Evolutionary conservation across 2,113 vertebrate genomes (phyloP).

Genomic region (Psophia crepitans): DNA sequence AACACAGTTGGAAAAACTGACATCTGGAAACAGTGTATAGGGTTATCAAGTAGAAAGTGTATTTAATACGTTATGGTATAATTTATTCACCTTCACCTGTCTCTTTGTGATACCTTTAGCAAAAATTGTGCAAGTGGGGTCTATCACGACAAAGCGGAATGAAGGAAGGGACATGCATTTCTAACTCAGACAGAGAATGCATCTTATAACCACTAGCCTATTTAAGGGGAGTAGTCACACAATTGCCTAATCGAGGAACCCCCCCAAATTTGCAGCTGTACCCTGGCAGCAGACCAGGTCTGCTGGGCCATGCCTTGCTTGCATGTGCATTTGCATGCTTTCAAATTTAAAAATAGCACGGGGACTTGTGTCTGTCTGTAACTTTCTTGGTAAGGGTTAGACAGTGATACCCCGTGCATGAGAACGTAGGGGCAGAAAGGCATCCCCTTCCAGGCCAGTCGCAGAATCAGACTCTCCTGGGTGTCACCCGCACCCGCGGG

Average conservation of each 20-base stretch:
- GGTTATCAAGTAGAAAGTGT: not conserved
- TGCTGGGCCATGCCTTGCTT: not conserved
- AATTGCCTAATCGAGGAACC: not conserved
- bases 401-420: not conserved
- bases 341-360: not conserved
- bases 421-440: not conserved
- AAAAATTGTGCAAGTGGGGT: not conserved
- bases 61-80: not conserved
- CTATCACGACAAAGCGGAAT: fast-evolving
- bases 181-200: not conserved
- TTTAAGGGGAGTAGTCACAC: not conserved
- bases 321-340: not conserved
- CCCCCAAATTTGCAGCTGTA: not conserved
- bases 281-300: not conserved
- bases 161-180: not conserved
- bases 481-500: not conserved
- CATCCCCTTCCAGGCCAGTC: not conserved
- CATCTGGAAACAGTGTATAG: not conserved
- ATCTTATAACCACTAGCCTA: not conserved
- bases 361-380: not conserved
- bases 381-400: not conserved
- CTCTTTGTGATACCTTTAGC: not conserved
- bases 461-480: not conserved
- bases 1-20: not conserved
- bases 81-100: not conserved